phyloP scores from a whole-genome alignment of 2,113 vertebrate species.

The Laterallus jamaicensis region DNA sequence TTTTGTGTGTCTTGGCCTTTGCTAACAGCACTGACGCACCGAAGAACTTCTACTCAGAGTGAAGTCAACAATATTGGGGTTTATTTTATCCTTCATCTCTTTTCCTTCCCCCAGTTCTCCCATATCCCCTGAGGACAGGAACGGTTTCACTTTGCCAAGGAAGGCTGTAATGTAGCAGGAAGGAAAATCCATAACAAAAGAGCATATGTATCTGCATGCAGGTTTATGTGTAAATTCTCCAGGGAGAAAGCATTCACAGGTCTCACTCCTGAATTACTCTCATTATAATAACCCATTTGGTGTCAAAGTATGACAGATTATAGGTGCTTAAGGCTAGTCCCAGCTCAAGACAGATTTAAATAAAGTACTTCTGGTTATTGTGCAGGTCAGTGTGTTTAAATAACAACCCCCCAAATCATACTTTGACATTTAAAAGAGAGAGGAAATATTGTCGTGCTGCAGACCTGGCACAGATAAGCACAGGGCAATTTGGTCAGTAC shows the following conservation, averaged over 20 bases:
- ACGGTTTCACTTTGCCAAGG: slow-evolving; percentile 3
- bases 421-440: slow-evolving; percentile 62
- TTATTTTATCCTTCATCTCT: not conserved
- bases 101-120: not conserved
- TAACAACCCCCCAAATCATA: slow-evolving; percentile 53
- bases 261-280: slow-evolving; percentile 57
- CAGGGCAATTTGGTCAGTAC: slow-evolving; percentile 55
- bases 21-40: not conserved
- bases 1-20: not conserved
- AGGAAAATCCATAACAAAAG: slow-evolving; percentile 24
- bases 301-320: slow-evolving; percentile 60
- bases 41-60: not conserved
- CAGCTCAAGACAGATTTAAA: slow-evolving; percentile 55
- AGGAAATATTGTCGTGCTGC: slow-evolving; percentile 40
- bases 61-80: not conserved
- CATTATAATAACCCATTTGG: slow-evolving; percentile 56
- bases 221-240: slow-evolving; percentile 54
- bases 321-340: slow-evolving; percentile 47
- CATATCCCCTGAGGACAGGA: not conserved
- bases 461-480: slow-evolving; percentile 45
- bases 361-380: slow-evolving; percentile 62
- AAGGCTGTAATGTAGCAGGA: not conserved
- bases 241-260: slow-evolving; percentile 9
- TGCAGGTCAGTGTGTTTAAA: slow-evolving; percentile 65
- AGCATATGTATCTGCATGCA: not conserved